These are phyloP conservation scores for Siderastrea siderea DNA, from an alignment of 92 coral and sea anemone species.

Conservation along the genomic window DNA sequence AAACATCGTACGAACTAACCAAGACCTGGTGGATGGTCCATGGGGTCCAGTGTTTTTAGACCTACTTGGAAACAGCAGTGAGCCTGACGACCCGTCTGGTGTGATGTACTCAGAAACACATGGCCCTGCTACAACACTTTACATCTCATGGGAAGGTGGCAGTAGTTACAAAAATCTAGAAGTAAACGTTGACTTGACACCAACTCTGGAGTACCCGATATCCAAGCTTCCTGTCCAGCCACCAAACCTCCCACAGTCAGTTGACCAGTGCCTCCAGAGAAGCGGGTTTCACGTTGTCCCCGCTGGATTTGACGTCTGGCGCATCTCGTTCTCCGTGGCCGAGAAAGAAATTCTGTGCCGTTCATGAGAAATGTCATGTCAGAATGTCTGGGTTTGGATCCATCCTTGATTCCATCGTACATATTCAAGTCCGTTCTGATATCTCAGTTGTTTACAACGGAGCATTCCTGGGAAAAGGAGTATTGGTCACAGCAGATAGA, in stretches of 20 bases:
- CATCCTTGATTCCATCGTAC: conserved; percentile 33
- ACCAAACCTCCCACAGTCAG: not conserved
- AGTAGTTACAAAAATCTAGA: not conserved
- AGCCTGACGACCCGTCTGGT: not conserved
- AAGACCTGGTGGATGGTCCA: not conserved
- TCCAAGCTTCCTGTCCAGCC: conserved; percentile 11
- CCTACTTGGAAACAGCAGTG: conserved; percentile 18
- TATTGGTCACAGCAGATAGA: not conserved
- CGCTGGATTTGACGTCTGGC: conserved; percentile 22
- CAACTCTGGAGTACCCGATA: not conserved
- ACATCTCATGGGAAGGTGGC: conserved; percentile 11
- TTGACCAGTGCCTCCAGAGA: not conserved
- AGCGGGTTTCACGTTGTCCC: conserved; percentile 19
- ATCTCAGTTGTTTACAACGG: not conserved
- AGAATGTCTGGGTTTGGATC: not conserved
- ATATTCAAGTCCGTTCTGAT: conserved; percentile 6
- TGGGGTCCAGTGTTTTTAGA: conserved; percentile 9
- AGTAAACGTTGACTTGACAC: conserved; percentile 11
- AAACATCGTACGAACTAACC: not conserved
- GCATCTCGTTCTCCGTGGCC: conserved; percentile 22
- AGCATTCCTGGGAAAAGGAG: not conserved
- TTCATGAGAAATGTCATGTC: not conserved
- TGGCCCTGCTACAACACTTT: conserved; percentile 27
- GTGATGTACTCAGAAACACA: conserved; percentile 21
- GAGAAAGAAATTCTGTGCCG: conserved; percentile 13